Evolutionary conservation across 2,888 invertebrate genomes (phyloP).

Genomic region (Morinoia aosen): DNA sequence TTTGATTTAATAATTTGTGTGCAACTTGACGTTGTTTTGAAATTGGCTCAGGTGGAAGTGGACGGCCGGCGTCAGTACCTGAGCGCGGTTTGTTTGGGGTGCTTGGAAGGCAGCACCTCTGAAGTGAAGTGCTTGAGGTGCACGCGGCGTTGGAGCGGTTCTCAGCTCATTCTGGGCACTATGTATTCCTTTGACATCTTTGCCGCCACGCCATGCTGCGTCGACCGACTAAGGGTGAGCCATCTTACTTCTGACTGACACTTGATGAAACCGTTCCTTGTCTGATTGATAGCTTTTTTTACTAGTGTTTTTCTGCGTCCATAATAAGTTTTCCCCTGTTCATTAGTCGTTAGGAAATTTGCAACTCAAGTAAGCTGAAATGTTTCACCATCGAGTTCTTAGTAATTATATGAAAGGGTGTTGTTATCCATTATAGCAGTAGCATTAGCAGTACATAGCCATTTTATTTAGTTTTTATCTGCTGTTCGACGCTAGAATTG

Average conservation of each 20-base stretch:
- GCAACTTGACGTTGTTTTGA: background rate
- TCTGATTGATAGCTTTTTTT: background rate
- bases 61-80: slow-evolving; percentile 91
- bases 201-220: slow-evolving; percentile 96
- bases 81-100: slow-evolving; percentile 94
- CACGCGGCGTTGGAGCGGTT: slow-evolving; percentile 90
- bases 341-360: background rate
- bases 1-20: background rate
- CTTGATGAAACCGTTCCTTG: background rate
- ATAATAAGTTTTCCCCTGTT: background rate
- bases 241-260: slow-evolving; percentile 19
- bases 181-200: slow-evolving; percentile 99
- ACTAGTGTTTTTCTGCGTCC: background rate
- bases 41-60: slow-evolving; percentile 81
- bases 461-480: no score
- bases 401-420: no score
- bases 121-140: slow-evolving; percentile 87
- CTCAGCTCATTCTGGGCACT: slow-evolving; percentile 92
- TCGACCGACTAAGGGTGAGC: slow-evolving; percentile 88
- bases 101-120: slow-evolving; percentile 83
- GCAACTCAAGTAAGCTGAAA: no score
- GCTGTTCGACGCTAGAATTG: no score
- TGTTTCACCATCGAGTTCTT: no score
- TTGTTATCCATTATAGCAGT: no score
- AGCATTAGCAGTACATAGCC: no score